Conservation (phyloP, 2,888 invertebrate species). For the Nesidiocoris tenuis region DNA sequence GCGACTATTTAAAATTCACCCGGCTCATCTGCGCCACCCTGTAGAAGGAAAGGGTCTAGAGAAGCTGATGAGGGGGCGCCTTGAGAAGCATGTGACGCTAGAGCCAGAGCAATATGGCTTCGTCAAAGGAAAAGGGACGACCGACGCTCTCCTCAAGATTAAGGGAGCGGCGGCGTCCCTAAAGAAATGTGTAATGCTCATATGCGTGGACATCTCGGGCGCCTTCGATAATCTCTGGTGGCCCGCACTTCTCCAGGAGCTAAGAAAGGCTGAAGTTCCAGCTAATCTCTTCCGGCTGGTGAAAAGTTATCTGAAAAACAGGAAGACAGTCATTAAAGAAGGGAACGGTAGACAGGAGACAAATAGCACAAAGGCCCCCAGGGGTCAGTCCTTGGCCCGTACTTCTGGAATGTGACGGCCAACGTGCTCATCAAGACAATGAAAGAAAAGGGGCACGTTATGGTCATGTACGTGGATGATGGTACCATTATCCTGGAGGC, state of each 20-base stretch:
- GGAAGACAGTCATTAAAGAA: background rate
- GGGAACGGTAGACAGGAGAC: background rate
- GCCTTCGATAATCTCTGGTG: constrained; percentile 13
- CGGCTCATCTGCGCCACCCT: background rate
- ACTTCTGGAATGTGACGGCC: background rate
- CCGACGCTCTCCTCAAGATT: background rate
- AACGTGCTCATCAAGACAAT: background rate
- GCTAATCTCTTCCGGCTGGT: background rate
- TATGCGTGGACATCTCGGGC: background rate
- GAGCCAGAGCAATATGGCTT: background rate
- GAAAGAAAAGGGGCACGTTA: background rate
- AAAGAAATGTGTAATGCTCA: background rate
- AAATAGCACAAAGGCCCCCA: background rate
- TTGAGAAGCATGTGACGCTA: background rate
- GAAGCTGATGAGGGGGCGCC: background rate
- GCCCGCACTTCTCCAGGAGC: background rate
- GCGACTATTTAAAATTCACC: background rate
- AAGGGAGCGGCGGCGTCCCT: background rate
- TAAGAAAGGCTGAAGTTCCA: background rate
- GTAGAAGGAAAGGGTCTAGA: background rate
- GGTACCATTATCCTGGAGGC: background rate
- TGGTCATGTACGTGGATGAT: background rate
- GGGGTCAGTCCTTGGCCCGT: background rate
- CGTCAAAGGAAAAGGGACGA: background rate
- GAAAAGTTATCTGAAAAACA: background rate